phyloP scores from a whole-genome alignment of 2,888 invertebrate species.

The Acrobeloides nanus region DNA sequence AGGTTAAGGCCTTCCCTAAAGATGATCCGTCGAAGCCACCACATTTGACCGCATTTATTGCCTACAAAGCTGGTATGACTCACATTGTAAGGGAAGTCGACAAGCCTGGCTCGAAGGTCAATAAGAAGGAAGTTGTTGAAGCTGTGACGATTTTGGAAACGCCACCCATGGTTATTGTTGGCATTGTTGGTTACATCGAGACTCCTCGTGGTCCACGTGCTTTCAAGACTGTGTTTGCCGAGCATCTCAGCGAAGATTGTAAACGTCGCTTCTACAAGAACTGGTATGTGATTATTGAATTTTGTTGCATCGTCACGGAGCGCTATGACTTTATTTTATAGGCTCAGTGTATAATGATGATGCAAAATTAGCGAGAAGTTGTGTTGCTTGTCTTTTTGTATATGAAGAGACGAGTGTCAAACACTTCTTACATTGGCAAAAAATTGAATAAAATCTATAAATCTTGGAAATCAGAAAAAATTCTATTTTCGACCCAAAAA shows the following conservation, averaged over 20 bases:
- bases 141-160: slow-evolving; percentile 95
- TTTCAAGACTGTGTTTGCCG: slow-evolving; percentile 92
- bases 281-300: slow-evolving; percentile 67
- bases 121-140: slow-evolving; percentile 99
- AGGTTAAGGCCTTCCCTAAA: slow-evolving; percentile 98
- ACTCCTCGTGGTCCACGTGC: slow-evolving; percentile 93
- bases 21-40: slow-evolving; percentile 93
- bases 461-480: too few species aligned
- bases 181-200: slow-evolving; percentile 91
- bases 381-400: too few species aligned
- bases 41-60: slow-evolving; percentile 84
- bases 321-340: too few species aligned
- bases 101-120: slow-evolving; percentile 71
- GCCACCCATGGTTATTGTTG: slow-evolving; percentile 94
- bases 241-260: slow-evolving; percentile 97
- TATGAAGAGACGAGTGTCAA: too few species aligned
- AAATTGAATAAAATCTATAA: too few species aligned
- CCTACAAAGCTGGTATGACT: slow-evolving; percentile 99
- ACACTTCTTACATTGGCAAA: too few species aligned
- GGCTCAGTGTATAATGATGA: too few species aligned
- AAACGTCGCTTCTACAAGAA: slow-evolving; percentile 98
- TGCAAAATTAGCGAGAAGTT: too few species aligned
- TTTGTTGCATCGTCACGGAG: too few species aligned
- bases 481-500: too few species aligned
- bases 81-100: slow-evolving; percentile 87